A percentile compares a stretch with the other conserved stretches of the same genome.
Conservation (phyloP, 2,888 invertebrate species). For the Heteromurus nitidus region DNA sequence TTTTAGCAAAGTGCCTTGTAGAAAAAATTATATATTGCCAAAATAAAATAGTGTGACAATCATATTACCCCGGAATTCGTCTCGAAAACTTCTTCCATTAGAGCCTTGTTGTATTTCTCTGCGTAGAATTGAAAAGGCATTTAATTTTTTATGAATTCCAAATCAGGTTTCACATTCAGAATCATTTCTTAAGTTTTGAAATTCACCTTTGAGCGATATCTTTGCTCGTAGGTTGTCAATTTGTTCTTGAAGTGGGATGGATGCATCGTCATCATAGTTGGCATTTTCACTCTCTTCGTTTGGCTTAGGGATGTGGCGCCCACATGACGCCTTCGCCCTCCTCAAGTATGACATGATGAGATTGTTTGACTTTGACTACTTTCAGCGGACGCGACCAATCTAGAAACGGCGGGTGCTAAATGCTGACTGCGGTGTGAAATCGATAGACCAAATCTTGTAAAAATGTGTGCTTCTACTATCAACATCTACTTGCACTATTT, state of each 20-base stretch:
- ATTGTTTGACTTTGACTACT: too few species aligned
- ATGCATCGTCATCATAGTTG: constrained; percentile 36
- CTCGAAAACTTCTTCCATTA: constrained; percentile 44
- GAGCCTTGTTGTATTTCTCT: constrained; percentile 59
- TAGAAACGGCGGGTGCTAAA: too few species aligned
- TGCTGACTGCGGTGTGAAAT: too few species aligned
- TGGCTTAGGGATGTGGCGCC: constrained; percentile 31
- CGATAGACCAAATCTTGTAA: too few species aligned
- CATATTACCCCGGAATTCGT: constrained; percentile 35
- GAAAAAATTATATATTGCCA: neutral
- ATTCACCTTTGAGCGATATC: constrained; percentile 48
- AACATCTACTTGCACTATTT: too few species aligned
- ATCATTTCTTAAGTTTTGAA: neutral
- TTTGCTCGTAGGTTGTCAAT: constrained; percentile 57
- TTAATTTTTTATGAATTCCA: neutral
- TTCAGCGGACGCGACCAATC: too few species aligned
- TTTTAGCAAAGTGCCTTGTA: neutral
- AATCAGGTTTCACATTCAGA: neutral
- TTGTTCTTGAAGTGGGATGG: constrained; percentile 37
- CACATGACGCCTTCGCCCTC: constrained; percentile 21
- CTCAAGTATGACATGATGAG: constrained; percentile 41
- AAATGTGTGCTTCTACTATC: too few species aligned
- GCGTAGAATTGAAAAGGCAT: neutral
- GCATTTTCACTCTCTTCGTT: constrained; percentile 31
- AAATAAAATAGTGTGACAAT: neutral